These are phyloP conservation scores for Paedocypris sp. DNA, from an alignment of 2,113 vertebrate species.

Conservation along the genomic window DNA sequence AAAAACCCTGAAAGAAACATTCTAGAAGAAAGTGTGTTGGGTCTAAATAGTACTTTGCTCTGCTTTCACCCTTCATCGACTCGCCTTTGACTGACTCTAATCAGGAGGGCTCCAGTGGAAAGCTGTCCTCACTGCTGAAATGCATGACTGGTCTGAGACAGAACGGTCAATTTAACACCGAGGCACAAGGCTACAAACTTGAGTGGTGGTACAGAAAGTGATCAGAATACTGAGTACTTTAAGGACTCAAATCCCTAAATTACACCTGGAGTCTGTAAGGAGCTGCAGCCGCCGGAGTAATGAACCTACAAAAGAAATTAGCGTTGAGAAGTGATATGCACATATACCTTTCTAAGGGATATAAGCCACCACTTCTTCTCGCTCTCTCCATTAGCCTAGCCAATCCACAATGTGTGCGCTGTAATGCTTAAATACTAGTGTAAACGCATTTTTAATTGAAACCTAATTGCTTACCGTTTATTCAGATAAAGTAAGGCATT, in stretches of 20 bases:
- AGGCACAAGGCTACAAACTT: constrained; percentile 16
- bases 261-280: background rate
- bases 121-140: constrained; percentile 15
- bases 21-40: background rate
- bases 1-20: background rate
- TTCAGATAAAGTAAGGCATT: background rate
- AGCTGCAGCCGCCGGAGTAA: background rate
- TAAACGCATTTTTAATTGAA: background rate
- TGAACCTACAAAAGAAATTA: background rate
- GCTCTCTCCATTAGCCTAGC: too few species aligned
- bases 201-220: constrained; percentile 16
- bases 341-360: too few species aligned
- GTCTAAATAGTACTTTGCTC: background rate
- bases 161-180: constrained; percentile 22
- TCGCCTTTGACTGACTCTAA: constrained; percentile 20
- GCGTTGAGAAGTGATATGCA: background rate
- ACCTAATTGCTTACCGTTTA: background rate
- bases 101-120: constrained; percentile 14
- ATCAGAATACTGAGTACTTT: constrained; percentile 25
- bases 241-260: constrained; percentile 3
- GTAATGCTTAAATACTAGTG: background rate
- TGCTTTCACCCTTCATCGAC: constrained; percentile 17
- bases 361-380: too few species aligned
- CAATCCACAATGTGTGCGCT: too few species aligned
- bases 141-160: constrained; percentile 20